These are phyloP conservation scores for Drosophila niveifrons DNA, from an alignment of 2,888 invertebrate genomes.

Conservation along the genomic window DNA sequence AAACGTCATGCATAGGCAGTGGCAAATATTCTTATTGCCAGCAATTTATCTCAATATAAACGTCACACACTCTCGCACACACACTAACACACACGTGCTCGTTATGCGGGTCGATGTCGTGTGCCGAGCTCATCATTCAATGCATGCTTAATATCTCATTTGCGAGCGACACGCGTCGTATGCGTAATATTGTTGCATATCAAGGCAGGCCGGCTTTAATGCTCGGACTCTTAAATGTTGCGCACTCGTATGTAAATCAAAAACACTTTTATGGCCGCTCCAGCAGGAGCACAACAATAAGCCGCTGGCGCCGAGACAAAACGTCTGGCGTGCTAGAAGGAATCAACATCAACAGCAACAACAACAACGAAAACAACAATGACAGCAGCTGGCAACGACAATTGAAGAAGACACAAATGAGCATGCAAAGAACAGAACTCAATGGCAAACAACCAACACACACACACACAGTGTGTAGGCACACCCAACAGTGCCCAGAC, in stretches of 20 bases:
- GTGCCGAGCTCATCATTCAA: slow-evolving; percentile 37
- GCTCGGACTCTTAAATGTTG: slow-evolving; percentile 33
- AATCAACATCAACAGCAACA: slow-evolving; percentile 24
- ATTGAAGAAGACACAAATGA: slow-evolving; percentile 79
- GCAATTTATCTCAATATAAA: slow-evolving; percentile 67
- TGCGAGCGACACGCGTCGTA: slow-evolving; percentile 39
- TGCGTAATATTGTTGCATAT: slow-evolving; percentile 52
- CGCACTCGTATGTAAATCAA: slow-evolving; percentile 38
- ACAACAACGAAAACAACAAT: slow-evolving; percentile 34
- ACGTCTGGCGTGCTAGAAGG: slow-evolving; percentile 50
- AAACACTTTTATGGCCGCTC: slow-evolving; percentile 66
- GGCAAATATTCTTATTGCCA: slow-evolving; percentile 39
- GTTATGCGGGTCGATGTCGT: slow-evolving; percentile 26
- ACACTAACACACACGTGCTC: slow-evolving; percentile 14
- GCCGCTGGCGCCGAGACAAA: slow-evolving; percentile 49
- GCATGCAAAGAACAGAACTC: slow-evolving; percentile 76
- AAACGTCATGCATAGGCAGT: slow-evolving; percentile 52
- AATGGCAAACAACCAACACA: slow-evolving; percentile 37
- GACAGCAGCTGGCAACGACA: slow-evolving; percentile 59
- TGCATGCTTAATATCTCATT: slow-evolving; percentile 33
- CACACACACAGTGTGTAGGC: slow-evolving; percentile 25
- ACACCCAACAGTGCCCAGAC: slow-evolving; percentile 40
- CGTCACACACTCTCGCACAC: slow-evolving; percentile 2
- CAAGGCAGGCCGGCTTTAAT: slow-evolving; percentile 16
- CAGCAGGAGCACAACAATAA: slow-evolving; percentile 35